Conservation (phyloP, 2,113 vertebrate genomes). For the Cheilinus undulatus region DNA sequence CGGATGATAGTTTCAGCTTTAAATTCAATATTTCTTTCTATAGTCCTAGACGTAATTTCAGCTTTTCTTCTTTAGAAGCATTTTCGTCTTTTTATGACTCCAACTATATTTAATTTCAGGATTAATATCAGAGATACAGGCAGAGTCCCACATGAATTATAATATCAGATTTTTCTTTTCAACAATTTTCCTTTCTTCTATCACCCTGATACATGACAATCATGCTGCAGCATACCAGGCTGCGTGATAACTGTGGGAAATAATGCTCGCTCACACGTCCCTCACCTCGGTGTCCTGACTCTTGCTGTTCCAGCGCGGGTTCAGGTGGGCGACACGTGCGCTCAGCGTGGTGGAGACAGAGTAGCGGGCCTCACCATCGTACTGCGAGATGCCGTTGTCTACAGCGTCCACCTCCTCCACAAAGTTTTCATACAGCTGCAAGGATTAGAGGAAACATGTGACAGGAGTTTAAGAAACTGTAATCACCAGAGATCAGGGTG, state of each 20-base stretch:
- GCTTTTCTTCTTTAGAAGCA: too few relatives aligned
- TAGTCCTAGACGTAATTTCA: too few relatives aligned
- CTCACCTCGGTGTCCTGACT: constrained; percentile 87
- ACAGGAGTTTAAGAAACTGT: background rate
- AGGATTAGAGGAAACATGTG: constrained; percentile 15
- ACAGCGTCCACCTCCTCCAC: constrained; percentile 94
- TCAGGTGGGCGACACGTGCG: constrained; percentile 89
- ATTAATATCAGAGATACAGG: too few relatives aligned
- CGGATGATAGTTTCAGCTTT: too few relatives aligned
- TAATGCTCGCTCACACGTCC: background rate
- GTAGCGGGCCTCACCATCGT: constrained; percentile 89
- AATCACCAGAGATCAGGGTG: background rate
- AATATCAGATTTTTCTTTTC: background rate
- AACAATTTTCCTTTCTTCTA: background rate
- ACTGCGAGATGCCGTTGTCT: constrained; percentile 94
- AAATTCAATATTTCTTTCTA: too few relatives aligned
- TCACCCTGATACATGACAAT: background rate
- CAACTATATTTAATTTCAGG: too few relatives aligned
- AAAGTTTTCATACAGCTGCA: constrained; percentile 94
- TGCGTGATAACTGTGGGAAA: background rate
- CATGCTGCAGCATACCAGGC: background rate
- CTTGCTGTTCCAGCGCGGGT: constrained; percentile 93
- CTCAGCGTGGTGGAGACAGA: constrained; percentile 88
- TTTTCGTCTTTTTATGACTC: too few relatives aligned
- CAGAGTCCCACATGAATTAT: too few relatives aligned